Evolutionary conservation across 2,113 vertebrate genomes (phyloP).

Genomic region (Drymodes brunneopygia): DNA sequence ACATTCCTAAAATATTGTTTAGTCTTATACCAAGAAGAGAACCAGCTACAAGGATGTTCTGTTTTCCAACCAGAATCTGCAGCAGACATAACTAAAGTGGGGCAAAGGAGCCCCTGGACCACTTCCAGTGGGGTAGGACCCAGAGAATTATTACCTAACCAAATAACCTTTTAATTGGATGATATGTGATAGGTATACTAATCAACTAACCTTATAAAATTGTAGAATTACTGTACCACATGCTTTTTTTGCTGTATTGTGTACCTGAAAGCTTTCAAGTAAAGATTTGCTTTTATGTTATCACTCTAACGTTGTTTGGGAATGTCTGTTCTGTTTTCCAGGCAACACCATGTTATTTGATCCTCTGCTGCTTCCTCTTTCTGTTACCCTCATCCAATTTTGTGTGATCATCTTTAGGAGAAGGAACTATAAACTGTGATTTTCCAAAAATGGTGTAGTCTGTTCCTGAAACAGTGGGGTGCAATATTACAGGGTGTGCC

Average conservation of each 20-base stretch:
- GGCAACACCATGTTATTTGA: not conserved
- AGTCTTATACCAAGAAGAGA: not conserved
- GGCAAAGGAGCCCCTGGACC: not conserved
- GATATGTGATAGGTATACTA: not conserved
- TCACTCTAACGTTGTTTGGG: not conserved
- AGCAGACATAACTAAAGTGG: not conserved
- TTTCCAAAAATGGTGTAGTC: not conserved
- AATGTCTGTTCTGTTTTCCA: not conserved
- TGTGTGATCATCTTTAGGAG: not conserved
- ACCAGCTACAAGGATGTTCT: not conserved
- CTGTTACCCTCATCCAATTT: not conserved
- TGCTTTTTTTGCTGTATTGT: not conserved
- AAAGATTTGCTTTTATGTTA: not conserved
- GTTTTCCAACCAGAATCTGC: not conserved
- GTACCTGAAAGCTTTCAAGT: not conserved
- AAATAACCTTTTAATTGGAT: not conserved
- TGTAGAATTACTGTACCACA: not conserved
- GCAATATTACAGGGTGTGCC: not conserved
- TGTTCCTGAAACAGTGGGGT: not conserved
- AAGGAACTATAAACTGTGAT: not conserved
- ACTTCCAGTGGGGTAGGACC: not conserved
- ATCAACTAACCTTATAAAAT: not conserved
- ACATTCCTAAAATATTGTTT: not conserved
- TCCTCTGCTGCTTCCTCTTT: not conserved
- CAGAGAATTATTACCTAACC: not conserved